Base-by-base conservation (phyloP, 53 echinoderm and acorn worm genomes). In the Stichopus horrens region DNA sequence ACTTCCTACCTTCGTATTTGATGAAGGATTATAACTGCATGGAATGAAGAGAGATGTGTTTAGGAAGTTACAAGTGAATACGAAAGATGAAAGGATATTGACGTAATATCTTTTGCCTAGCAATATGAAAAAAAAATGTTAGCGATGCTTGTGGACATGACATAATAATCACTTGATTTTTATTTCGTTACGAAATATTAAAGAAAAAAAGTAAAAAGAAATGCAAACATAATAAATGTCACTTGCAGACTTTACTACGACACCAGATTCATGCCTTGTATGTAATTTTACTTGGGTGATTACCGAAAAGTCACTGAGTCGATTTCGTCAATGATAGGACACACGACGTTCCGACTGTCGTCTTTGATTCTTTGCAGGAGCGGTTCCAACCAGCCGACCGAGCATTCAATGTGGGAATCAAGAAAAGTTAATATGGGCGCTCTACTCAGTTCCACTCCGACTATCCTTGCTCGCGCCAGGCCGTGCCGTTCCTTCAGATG, bases 321-420 rank as follows among this genome's bases (percentile, higher is more conserved):
- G 23, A 97, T 97, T 56, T 88, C 74, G 37, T 97, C 97, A 16
- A 97, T 91, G 7, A 88, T 76, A 13, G 97, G 97, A n/a, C 93
- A 93, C 21, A 95, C 94, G 5, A 95, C 97, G 7, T 90, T 92
- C 0, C 80, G 86, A 23, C 88, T 82, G 65, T 97, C 88, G 57
- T 95, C 95, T 54, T 88, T 90, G 55, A 97, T 89, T 8, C 97
- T 89, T 68, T 95, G 95, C 1, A 97, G 90, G 13, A 97, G 86
- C 4, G 97, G 97, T n/a, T 97, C 97, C 58, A 97, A 66, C 97
- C 97, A 97, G 11, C 97, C 97, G 58, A 95, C 95, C 75, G 91
- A 88, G 79, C 97, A 97, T 74, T 97, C 97, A 14, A 95, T 89
- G 79, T 97, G 97, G 8, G 97, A 97, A 75, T 97, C 97, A 58